These are phyloP conservation scores for Aulostomus chinensis DNA, from an alignment of 2,797 vertebrate species.

Conservation along the genomic window DNA sequence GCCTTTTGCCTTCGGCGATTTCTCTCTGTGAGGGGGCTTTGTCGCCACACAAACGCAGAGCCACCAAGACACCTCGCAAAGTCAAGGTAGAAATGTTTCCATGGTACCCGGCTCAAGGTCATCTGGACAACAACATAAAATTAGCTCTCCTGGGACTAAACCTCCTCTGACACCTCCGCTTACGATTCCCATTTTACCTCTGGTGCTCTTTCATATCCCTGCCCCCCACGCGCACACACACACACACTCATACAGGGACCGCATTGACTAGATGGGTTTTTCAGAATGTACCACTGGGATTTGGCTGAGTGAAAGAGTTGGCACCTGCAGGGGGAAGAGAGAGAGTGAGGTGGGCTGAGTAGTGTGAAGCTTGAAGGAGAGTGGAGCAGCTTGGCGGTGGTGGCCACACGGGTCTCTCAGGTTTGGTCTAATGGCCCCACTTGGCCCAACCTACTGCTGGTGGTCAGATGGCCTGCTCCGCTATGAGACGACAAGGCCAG, in stretches of 20 bases:
- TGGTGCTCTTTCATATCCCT: constrained; percentile 64
- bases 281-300: constrained; percentile 56
- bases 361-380: constrained; percentile 79
- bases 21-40: constrained; percentile 72
- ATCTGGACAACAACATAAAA: constrained; percentile 73
- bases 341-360: constrained; percentile 40
- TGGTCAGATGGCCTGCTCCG: constrained; percentile 74
- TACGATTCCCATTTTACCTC: constrained; percentile 64
- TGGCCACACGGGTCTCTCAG: constrained; percentile 59
- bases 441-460: constrained; percentile 68
- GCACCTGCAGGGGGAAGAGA: constrained; percentile 63
- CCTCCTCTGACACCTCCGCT: constrained; percentile 61
- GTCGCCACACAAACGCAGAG: constrained; percentile 43
- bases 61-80: constrained; percentile 61
- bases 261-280: constrained; percentile 61
- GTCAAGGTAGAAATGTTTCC: constrained; percentile 69
- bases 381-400: constrained; percentile 59
- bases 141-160: constrained; percentile 59
- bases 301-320: constrained; percentile 64
- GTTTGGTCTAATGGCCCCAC: constrained; percentile 69
- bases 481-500: constrained; percentile 65
- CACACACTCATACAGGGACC: constrained; percentile 25
- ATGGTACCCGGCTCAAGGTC: constrained; percentile 72
- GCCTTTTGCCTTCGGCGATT: constrained; percentile 69
- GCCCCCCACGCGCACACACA: constrained; percentile 29